Conservation (phyloP, 2,797 vertebrate genomes). For the Tolypeutes matacus region DNA sequence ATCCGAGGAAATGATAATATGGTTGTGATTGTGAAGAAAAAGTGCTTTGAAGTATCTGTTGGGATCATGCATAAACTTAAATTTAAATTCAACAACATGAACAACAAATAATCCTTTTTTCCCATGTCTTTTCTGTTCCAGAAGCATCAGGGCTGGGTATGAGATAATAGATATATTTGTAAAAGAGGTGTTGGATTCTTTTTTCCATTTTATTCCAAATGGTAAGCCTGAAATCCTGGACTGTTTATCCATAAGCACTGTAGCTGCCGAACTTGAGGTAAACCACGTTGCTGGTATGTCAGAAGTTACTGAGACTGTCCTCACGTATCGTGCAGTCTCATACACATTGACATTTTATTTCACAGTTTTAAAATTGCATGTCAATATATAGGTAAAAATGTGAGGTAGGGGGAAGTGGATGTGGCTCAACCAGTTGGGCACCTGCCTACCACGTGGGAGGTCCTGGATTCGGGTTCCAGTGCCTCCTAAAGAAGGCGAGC, state of each 20-base stretch:
- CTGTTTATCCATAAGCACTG: neutral
- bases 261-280: neutral
- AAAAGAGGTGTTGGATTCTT: neutral
- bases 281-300: no score
- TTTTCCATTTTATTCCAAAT: neutral
- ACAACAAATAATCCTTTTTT: neutral
- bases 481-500: no score
- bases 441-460: no score
- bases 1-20: neutral
- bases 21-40: neutral
- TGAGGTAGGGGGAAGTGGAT: no score
- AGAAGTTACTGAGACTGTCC: neutral
- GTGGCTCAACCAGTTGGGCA: no score
- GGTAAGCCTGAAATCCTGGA: neutral
- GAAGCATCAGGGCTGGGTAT: neutral
- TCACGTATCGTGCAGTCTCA: accelerated
- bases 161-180: neutral
- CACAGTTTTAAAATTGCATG: neutral
- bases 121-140: neutral
- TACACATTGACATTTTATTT: neutral
- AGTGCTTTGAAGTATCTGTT: neutral
- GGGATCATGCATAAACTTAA: neutral
- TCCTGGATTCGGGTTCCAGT: no score
- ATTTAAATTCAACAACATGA: neutral
- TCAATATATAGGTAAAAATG: neutral